Percentiles rank a stretch among this genome's conserved stretches.
Evolutionary conservation across 1,140 invertebrate species (phyloP).

Genomic region (Microplitis mediator): DNA sequence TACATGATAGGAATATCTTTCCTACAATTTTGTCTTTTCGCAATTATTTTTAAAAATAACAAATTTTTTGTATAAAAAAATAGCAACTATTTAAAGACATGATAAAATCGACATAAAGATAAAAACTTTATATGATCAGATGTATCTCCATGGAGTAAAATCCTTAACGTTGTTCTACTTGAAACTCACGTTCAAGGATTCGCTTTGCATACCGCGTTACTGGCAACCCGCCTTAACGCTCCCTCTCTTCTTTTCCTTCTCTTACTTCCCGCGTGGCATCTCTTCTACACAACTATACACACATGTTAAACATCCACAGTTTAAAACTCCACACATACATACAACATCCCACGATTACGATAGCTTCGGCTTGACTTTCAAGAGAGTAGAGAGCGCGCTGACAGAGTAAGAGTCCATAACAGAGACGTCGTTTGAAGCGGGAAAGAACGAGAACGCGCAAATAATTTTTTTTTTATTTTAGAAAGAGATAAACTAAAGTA

Average conservation of each 20-base stretch:
- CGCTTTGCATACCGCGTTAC: constrained; percentile 38
- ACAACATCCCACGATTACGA: neutral
- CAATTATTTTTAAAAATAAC: too few species aligned
- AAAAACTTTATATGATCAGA: neutral
- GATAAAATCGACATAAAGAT: neutral
- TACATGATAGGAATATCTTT: too few species aligned
- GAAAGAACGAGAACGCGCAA: constrained; percentile 4
- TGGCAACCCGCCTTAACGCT: neutral
- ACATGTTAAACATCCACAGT: neutral
- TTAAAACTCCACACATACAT: too few species aligned
- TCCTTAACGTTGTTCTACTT: constrained; percentile 24
- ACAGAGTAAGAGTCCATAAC: neutral
- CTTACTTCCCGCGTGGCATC: neutral
- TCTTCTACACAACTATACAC: neutral
- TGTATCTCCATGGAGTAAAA: neutral
- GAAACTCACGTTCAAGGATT: constrained; percentile 44
- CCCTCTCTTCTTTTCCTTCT: neutral
- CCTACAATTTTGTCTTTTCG: too few species aligned
- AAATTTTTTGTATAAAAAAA: neutral
- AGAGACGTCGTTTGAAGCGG: constrained; percentile 1
- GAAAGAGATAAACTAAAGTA: too few species aligned
- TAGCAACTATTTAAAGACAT: neutral
- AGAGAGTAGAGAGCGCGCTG: neutral
- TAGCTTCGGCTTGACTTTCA: constrained; percentile 5
- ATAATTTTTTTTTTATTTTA: too few species aligned